Base-by-base conservation (phyloP, 2,888 invertebrate genomes). In the Phasia obesa region DNA sequence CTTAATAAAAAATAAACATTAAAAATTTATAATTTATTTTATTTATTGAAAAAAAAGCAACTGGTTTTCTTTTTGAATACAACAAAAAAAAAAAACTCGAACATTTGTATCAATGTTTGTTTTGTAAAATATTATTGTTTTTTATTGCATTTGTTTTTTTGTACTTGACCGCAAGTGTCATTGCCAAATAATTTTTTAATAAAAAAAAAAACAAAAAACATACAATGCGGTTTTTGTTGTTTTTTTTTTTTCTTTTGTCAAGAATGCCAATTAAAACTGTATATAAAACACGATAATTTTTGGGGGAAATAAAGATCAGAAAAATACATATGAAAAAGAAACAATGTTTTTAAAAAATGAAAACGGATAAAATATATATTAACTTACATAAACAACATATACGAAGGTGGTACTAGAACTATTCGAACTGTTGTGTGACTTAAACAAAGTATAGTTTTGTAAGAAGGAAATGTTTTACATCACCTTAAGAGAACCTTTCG, bases 231-330 rank as follows among this genome's bases (percentile, higher is more conserved):
- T 53, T 57, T 55, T 27, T 62, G 15, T 62, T 27, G 5, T 51
- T 23, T 21, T 31, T 13, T 47, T 67, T 35, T 51, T 38, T 9
- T n/a, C 0, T 31, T 70, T 74, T 64, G 67, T 60, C 59, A 88
- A 89, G 88, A 89, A 89, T 89, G 90, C 90, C 89, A 89, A 89
- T 89, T 89, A 89, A 89, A 90, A 88, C 86, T 88, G 89, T 88
- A 89, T 89, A 90, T 89, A 89, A 89, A 90, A 89, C 87, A 86
- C 86, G 89, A 88, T 89, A 89, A 89, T 89, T 88, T 88, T 76
- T 75, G 25, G 44, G 70, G 60, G 59, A 55, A 74, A 67, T n/a
- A 80, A 80, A 69, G 74, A 65, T 51, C 73, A 15, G 5, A 42
- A 51, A 78, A 71, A 71, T 19, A 25, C 11, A 21, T 6, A 35